Evolutionary conservation across 2,113 vertebrate genomes (phyloP), one percentile per base, ranked within the genome.

Genomic region (Gallinago undulata): DNA sequence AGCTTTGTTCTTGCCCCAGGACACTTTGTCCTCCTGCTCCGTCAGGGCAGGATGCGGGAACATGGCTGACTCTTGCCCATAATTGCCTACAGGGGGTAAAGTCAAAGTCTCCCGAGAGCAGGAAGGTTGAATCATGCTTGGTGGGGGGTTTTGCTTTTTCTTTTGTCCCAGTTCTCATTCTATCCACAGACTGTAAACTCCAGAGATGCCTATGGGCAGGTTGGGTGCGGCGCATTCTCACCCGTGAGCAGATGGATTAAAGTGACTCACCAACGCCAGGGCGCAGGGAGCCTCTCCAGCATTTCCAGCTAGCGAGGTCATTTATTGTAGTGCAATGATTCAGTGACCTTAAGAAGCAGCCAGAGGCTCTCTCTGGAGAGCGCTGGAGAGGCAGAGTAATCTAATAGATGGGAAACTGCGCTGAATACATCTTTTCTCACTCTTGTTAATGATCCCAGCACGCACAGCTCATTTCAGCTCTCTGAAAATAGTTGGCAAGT

Each of bases 271-370:
- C 81, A 50, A 4, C 2, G 0, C 56, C 1, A 39, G 62, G 70
- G 50, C 16, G 0, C 1, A 0, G 78, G 33, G 55, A 93, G 79
- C 60, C 53, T n/a, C 67, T 75, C 64, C 85, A 87, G 18, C 76
- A 50, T 90, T 93, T 88, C 82, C 75, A 92, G 82, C 90, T 81
- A 68, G 53, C 8, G 1, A 90, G 48, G 75, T 90, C 69, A 50
- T 82, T 89, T 73, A 6, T 47, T 84, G 77, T 8, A 82, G 28
- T 62, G 90, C 84, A 94, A 82, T 94, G 86, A 96, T 45, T 91
- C 87, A 63, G 28, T 83, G 83, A 95, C 92, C 83, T 93, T 92
- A 95, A 89, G 73, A 86, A 92, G 89, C 53, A 91, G 92, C 77
- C 95, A 94, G 81, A 75, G 45, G 57, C 66, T 85, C 66, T 84